phyloP scores from a whole-genome alignment of 1,140 invertebrate species.

The Phortica variegata region DNA sequence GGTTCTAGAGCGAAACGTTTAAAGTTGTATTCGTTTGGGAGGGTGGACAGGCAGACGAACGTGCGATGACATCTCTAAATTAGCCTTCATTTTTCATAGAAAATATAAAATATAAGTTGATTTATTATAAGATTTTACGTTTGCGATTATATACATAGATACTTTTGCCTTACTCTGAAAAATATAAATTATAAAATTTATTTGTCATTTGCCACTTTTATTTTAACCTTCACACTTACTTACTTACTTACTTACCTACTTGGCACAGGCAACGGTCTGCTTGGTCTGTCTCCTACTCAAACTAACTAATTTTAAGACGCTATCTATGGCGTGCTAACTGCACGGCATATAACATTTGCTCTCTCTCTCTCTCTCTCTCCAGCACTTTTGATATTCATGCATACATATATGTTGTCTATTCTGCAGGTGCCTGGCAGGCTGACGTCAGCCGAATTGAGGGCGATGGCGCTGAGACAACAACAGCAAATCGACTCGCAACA shows the following conservation, averaged over 20 bases:
- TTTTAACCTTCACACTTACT: slow-evolving; percentile 30
- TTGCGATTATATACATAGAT: slow-evolving; percentile 16
- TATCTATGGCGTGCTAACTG: slow-evolving; percentile 24
- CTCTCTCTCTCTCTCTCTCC: slow-evolving; percentile 1
- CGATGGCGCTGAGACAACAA: slow-evolving; percentile 93
- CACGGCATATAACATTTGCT: slow-evolving; percentile 13
- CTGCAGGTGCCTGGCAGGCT: slow-evolving; percentile 78
- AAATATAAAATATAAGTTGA: slow-evolving; percentile 51
- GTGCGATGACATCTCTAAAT: slow-evolving; percentile 29
- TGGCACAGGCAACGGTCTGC: slow-evolving; percentile 2
- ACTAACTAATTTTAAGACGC: slow-evolving; percentile 23
- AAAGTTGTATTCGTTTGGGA: too few species aligned
- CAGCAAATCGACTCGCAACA: slow-evolving; percentile 94
- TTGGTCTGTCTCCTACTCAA: not conserved
- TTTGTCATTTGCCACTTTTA: slow-evolving; percentile 30
- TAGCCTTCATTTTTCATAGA: slow-evolving; percentile 43
- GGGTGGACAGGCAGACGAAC: too few species aligned
- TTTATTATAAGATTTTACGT: slow-evolving; percentile 26
- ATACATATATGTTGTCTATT: slow-evolving; percentile 39
- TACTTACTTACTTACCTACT: too few species aligned
- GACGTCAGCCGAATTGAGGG: slow-evolving; percentile 89
- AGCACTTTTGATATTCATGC: not conserved
- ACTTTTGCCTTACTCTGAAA: slow-evolving; percentile 16
- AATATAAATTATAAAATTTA: slow-evolving; percentile 47
- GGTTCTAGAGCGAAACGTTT: too few species aligned